Percentiles rank a stretch among this genome's conserved stretches.
These are phyloP conservation scores for Lutjanus argentimaculatus DNA, from an alignment of 2,797 vertebrate species.

Conservation along the genomic window DNA sequence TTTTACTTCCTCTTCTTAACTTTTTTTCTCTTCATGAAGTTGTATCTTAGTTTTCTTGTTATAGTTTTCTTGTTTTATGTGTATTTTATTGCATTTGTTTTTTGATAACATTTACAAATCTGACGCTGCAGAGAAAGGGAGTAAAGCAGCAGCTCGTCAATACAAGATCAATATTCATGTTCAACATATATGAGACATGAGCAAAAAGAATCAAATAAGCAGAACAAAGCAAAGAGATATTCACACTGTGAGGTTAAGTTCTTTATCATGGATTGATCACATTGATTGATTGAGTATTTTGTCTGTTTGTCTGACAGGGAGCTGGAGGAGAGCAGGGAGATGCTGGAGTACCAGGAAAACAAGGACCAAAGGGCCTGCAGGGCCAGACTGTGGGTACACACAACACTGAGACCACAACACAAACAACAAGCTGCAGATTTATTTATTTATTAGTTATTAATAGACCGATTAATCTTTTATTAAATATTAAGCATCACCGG, in stretches of 20 bases:
- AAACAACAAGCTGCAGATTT: no score
- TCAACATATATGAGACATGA: no score
- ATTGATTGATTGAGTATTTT: background rate
- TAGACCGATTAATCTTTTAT: no score
- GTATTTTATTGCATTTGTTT: background rate
- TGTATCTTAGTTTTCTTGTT: background rate
- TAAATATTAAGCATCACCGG: no score
- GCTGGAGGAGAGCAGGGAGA: conserved; percentile 81
- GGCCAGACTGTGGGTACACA: conserved; percentile 78
- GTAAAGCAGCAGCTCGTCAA: no score
- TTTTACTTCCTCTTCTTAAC: background rate
- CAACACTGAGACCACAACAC: background rate
- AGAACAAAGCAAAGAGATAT: background rate
- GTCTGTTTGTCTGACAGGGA: conserved; percentile 74
- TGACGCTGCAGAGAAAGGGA: background rate
- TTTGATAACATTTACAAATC: background rate
- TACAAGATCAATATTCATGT: no score
- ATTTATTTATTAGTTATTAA: no score
- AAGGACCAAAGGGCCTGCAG: conserved; percentile 81
- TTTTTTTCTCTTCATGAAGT: background rate
- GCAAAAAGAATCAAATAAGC: background rate
- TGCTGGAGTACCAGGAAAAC: conserved; percentile 81
- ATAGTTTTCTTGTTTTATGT: background rate
- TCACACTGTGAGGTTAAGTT: background rate
- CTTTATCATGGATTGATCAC: background rate